Conservation (phyloP, 2,888 invertebrate species). For the Hypomecis atomaria region DNA sequence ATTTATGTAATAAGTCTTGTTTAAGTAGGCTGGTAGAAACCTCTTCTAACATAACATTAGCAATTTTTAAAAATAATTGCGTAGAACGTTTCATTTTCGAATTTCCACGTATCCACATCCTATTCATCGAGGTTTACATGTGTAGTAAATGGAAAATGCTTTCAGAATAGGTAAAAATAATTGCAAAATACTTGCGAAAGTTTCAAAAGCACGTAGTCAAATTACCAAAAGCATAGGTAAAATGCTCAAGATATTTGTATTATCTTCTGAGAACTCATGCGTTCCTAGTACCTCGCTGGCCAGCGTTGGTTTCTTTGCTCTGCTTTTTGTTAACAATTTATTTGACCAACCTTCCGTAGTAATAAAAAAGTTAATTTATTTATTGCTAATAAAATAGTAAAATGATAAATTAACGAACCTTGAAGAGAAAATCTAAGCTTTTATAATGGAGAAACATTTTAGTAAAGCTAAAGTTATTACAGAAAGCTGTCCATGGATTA, state of each 20-base stretch:
- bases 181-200: background rate
- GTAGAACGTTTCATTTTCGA: too few species aligned
- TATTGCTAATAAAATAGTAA: too few species aligned
- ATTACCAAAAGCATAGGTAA: constrained; percentile 2
- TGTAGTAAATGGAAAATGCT: too few species aligned
- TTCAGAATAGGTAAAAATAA: too few species aligned
- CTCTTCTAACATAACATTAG: background rate
- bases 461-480: background rate
- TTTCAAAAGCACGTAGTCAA: background rate
- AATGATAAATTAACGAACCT: background rate
- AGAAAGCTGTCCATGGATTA: constrained; percentile 6
- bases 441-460: constrained; percentile 8
- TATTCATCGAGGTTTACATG: too few species aligned
- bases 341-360: constrained; percentile 12
- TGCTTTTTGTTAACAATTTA: constrained; percentile 36
- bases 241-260: constrained; percentile 21
- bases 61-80: background rate
- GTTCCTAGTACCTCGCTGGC: constrained; percentile 74
- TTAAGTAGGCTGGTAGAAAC: background rate
- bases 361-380: too few species aligned
- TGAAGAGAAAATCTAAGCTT: constrained; percentile 2
- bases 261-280: constrained; percentile 55
- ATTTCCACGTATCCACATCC: too few species aligned
- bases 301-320: constrained; percentile 65
- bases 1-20: constrained; percentile 8